Base-by-base conservation (phyloP, 2,888 invertebrate genomes). In the Acleris laterana region DNA sequence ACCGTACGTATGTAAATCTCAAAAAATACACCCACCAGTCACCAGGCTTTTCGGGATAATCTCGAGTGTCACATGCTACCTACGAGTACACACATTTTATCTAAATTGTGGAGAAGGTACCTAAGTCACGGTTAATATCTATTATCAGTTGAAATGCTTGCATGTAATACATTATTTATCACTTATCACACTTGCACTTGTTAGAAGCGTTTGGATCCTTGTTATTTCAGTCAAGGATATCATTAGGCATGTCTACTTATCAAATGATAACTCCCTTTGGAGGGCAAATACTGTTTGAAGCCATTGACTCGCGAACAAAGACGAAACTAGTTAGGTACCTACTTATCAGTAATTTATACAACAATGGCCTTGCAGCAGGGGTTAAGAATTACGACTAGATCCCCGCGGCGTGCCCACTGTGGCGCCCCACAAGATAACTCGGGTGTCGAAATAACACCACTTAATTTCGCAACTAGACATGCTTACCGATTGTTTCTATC, bases 401-500 rank as follows among this genome's bases (percentile, higher is more conserved):
- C 81, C 67, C 83, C 74, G 79, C 78, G 71, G 80, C 81, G 79
- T 75, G 71, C 82, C 77, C 16, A 75, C 72, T 77, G 25, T 55
- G 56, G 49, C 22, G 16, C 38, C 38, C 42, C 63, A 66, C 64
- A 48, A 78, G 83, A 83, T 86, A 86, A 83, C 71, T 71, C 53
- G 62, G 76, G 76, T 79, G 73, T 74, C 65, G 74, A 77, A 76
- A 82, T 69, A 72, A 75, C 74, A 73, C 74, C 79, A 82, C 82
- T 86, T 77, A 71, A 75, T 79, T 80, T 82, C 74, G 77, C 81
- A 83, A 85, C 77, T 76, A 77, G 70, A 72, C 67, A 69, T 74
- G 72, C 71, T 69, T 68, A 66, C 74, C 79, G 82, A 81, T 82
- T 81, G 74, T 75, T 79, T 81, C 81, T 86, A 84, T 85, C 82